phyloP scores from a whole-genome alignment of 2,888 invertebrate genomes.

The Eupeodes luniger region DNA sequence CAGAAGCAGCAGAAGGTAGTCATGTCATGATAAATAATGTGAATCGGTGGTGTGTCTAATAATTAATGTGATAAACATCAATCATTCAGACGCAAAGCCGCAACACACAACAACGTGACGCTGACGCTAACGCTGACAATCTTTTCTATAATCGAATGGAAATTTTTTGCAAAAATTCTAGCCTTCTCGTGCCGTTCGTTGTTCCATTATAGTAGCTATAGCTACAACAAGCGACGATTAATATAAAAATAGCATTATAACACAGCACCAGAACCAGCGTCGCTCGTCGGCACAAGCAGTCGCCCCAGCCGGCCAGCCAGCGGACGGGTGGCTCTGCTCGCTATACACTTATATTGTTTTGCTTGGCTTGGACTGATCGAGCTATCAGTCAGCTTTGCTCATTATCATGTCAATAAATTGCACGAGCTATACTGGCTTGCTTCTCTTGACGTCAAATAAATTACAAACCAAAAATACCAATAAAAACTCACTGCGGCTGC shows the following conservation, averaged over 20 bases:
- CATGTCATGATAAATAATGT: background rate
- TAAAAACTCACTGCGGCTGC: conserved; percentile 2
- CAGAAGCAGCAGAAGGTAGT: conserved; percentile 57
- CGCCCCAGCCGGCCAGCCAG: background rate
- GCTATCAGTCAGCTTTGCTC: conserved; percentile 59
- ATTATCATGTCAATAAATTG: conserved; percentile 65
- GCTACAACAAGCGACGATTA: no score
- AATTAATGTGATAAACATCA: conserved; percentile 69
- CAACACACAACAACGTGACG: conserved; percentile 41
- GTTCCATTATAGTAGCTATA: background rate
- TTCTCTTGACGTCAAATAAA: conserved; percentile 60
- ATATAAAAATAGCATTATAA: conserved; percentile 52
- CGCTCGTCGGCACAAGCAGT: no score
- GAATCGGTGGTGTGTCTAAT: conserved; percentile 48
- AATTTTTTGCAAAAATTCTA: conserved; percentile 69
- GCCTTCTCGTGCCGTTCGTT: background rate
- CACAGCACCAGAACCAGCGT: no score
- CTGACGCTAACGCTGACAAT: conserved; percentile 49
- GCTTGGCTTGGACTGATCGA: conserved; percentile 35
- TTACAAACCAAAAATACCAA: background rate
- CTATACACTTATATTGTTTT: conserved; percentile 12
- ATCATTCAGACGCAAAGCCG: conserved; percentile 56
- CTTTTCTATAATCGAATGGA: conserved; percentile 65
- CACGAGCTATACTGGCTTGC: conserved; percentile 45
- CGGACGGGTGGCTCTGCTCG: conserved; percentile 45